A percentile compares a stretch with the other conserved stretches of the same genome.
These are phyloP conservation scores for Ichneumoninae sp. DNA, from an alignment of 2,888 invertebrate species.

Conservation along the genomic window DNA sequence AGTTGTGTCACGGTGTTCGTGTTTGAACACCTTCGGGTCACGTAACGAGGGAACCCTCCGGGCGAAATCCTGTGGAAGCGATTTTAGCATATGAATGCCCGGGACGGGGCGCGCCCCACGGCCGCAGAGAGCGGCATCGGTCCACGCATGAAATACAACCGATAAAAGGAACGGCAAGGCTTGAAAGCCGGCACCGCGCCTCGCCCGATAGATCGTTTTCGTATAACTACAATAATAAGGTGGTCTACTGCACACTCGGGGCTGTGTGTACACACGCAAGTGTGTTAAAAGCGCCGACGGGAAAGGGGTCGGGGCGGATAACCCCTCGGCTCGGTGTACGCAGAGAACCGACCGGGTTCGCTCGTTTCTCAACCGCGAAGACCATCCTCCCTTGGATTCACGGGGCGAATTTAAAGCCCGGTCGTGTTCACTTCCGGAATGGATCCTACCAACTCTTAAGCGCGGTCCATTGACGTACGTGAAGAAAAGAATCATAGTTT, in stretches of 20 bases:
- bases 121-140: slow-evolving; percentile 47
- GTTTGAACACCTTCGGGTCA: slow-evolving; percentile 73
- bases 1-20: slow-evolving; percentile 39
- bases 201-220: slow-evolving; percentile 75
- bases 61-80: slow-evolving; percentile 72
- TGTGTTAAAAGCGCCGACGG: slow-evolving; percentile 76
- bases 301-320: slow-evolving; percentile 62
- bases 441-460: slow-evolving; percentile 10
- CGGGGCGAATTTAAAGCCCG: slow-evolving; percentile 16
- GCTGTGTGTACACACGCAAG: slow-evolving; percentile 62
- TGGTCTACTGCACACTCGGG: slow-evolving; percentile 28
- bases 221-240: slow-evolving; percentile 62
- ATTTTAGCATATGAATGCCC: slow-evolving; percentile 79
- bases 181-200: slow-evolving; percentile 71
- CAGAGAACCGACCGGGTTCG: slow-evolving; percentile 27
- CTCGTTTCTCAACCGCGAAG: slow-evolving; percentile 54
- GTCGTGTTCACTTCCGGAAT: slow-evolving; percentile 55
- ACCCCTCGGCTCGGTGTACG: slow-evolving; percentile 48
- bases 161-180: slow-evolving; percentile 76
- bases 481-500: background rate
- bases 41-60: slow-evolving; percentile 73
- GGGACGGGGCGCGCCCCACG: slow-evolving; percentile 54
- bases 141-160: slow-evolving; percentile 75
- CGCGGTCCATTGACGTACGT: slow-evolving; percentile 27
- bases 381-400: slow-evolving; percentile 48